Base-by-base conservation (phyloP, 1,140 invertebrate species). In the Tenebrio molitor region DNA sequence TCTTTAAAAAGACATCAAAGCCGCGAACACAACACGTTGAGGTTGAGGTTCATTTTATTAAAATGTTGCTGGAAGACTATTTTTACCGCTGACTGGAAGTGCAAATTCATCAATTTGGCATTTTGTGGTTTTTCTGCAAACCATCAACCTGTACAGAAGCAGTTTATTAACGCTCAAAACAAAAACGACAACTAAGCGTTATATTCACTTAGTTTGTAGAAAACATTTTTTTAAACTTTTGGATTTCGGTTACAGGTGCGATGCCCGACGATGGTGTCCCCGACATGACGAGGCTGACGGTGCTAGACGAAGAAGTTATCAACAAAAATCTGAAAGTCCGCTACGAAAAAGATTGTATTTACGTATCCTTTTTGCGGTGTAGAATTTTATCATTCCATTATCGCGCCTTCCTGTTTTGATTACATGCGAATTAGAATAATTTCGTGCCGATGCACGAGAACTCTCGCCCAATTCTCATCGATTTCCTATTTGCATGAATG, bases 231-330 rank as follows among this genome's bases (percentile, higher is more conserved):
- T 39, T 39, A 39, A 7, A 3, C 2, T 7, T n/a, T 39, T 12
- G 19, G 15, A 14, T 58, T 58, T 58, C 17, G 7, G 15, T 89
- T 88, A 25, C 83, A 89, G 88, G 87, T 76, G 84, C 85, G 39
- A 85, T 85, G 78, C 87, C 86, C 25, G 88, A 89, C 72, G 84
- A 85, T 76, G 92, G 93, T 58, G 90, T 93, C 76, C 89, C 91
- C 75, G 96, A 98, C 85, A 97, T 98, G 95, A 97, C 95, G 29
- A 87, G 93, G 74, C 95, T 98, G 84, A 94, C 94, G 68, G 91
- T 96, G 84, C 95, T 98, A 83, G 92, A 97, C 79, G 95, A 97
- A 83, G 88, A 87, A 70, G 93, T 94, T 78, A 97, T 98, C 84
- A 97, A 97, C 84, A 88, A 90, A 67, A 97, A 97, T 85, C 88